Percentiles rank a stretch among this genome's conserved stretches.
Evolutionary conservation across 2,113 vertebrate genomes (phyloP).

Genomic region (Microcebus jonahi): DNA sequence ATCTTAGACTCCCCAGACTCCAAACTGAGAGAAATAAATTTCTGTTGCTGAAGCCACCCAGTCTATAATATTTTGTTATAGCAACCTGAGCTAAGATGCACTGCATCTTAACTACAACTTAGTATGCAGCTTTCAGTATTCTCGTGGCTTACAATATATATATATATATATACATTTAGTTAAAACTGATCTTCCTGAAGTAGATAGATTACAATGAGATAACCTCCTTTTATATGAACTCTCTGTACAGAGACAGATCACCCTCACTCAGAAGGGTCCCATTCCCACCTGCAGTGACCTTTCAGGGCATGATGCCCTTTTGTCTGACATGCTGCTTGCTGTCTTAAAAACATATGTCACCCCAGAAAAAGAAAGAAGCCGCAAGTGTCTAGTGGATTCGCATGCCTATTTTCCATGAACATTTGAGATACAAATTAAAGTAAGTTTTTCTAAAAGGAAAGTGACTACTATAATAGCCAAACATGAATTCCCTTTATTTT

Average conservation of each 20-base stretch:
- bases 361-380: not conserved
- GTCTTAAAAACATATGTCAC: not conserved
- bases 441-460: not conserved
- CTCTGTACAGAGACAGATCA: not conserved
- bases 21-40: not conserved
- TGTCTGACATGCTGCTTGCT: not conserved
- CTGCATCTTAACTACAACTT: not conserved
- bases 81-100: not conserved
- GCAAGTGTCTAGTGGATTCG: not conserved
- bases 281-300: not conserved
- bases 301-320: not conserved
- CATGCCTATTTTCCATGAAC: not conserved
- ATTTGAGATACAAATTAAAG: constrained; percentile 7
- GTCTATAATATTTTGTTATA: not conserved
- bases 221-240: not conserved
- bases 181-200: not conserved
- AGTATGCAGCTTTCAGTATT: not conserved
- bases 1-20: not conserved
- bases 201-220: not conserved
- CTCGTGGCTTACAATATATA: not conserved
- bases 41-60: not conserved
- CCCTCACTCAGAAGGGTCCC: not conserved
- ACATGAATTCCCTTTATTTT: not conserved
- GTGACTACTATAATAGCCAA: not conserved
- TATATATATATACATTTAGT: not conserved